Evolutionary conservation across 2,888 invertebrate genomes (phyloP).

Genomic region (Gibbula magus): DNA sequence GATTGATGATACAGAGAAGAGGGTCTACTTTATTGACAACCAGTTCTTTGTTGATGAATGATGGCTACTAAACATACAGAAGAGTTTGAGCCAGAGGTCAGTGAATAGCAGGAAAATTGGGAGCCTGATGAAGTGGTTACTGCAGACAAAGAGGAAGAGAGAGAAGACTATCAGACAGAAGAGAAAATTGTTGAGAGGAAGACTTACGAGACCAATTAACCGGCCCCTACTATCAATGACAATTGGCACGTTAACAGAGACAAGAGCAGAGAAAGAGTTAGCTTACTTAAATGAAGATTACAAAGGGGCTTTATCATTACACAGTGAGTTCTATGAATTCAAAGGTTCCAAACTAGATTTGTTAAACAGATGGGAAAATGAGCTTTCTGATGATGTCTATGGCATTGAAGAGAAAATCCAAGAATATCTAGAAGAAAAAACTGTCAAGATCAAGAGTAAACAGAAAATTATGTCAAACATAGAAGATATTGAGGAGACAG

Average conservation of each 20-base stretch:
- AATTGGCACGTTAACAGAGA: no score
- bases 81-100: conserved; percentile 6
- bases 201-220: no score
- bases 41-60: background rate
- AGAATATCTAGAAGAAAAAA: no score
- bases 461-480: no score
- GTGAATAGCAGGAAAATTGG: background rate
- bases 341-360: background rate
- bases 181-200: background rate
- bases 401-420: no score
- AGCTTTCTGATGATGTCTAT: background rate
- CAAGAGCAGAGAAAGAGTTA: no score
- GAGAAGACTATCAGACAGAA: background rate
- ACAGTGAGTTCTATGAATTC: background rate
- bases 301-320: background rate
- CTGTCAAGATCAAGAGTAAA: no score
- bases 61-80: conserved; percentile 18
- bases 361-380: background rate
- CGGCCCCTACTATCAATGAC: no score
- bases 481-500: no score
- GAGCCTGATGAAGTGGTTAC: conserved; percentile 6
- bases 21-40: background rate
- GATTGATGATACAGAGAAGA: background rate
- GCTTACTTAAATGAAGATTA: no score
- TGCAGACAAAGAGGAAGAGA: background rate